Evolutionary conservation across 1,140 invertebrate genomes (phyloP), one percentile per base, ranked within the genome.

Genomic region (Mya arenaria): DNA sequence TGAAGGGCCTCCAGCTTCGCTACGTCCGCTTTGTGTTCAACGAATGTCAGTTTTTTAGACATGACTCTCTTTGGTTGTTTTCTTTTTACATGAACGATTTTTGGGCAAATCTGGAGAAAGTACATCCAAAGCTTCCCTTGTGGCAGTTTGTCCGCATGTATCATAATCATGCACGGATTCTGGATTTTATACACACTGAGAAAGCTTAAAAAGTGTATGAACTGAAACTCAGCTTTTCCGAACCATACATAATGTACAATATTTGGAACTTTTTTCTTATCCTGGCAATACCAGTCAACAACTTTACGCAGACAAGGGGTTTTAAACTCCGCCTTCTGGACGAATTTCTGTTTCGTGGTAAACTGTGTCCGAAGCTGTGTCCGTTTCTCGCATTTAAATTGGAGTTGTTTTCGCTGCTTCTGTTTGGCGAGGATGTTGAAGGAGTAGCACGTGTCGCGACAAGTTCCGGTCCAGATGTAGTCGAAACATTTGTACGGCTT

Each of bases 21-120:
- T 36, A 87, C 71, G 56, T 86, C 84, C 0, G 86, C 75, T 75
- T 84, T 84, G 81, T 87, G 86, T 73, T 87, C 83, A 37, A 87
- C 66, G 30, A 44, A 84, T 1, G 84, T 74, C 34, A 87, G 36
- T 71, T 72, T 80, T 58, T 68, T 84, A 15, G 74, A 74, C 41
- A 83, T 85, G 19, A 87, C 66, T 23, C 41, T 75, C 25, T 65
- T 65, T 8, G 86, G 86, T 23, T 85, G 81, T 37, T 65, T 69
- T 23, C 82, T 36, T 17, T 83, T 69, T n/a, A 87, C 84, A 28
- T 80, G 82, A 36, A 87, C 44, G 2, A 87, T 39, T 17, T 84
- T 79, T 3, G 82, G 68, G 28, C 83, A 73, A 0, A 83, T 72
- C 23, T 66, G 73, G 23, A 82, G 60, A 32, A 81, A 77, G 36